Evolutionary conservation across 2,888 invertebrate species (phyloP), one percentile per base, ranked within the genome.

Genomic region (Phengaris arion): DNA sequence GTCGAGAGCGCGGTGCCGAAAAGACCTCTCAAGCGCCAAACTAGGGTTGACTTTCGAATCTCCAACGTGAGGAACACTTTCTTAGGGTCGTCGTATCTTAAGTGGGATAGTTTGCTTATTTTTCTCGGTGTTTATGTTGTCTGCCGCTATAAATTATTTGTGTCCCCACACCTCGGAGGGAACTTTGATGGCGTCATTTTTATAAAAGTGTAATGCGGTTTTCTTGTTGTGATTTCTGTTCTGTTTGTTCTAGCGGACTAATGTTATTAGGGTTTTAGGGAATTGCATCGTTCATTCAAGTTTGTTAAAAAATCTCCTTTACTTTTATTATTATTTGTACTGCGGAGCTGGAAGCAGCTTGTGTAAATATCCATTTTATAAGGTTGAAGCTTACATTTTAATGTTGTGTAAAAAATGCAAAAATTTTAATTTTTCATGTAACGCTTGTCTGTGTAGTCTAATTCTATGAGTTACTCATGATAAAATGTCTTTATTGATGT

Each of bases 101-200:
- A 91, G 88, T 89, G 87, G 89, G 89, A 87, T 90, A 90, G 90
- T 92, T 92, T 91, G 91, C 87, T 92, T 92, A 92, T 92, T 92
- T 91, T 92, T 91, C 89, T 86, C 86, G 84, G 84, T 86, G 88
- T 89, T 91, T 90, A 89, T 88, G 87, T 89, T 92, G 92, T 91
- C 91, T 89, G 89, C 83, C 83, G 88, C 84, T 83, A 92, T 92
- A 92, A 92, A 92, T 93, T 92, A 93, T 92, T 91, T 90, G 90
- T 84, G 82, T 85, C 90, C 89, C 90, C 85, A 90, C 92, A 92
- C 91, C 92, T 92, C 87, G 82, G 85, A 83, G 88, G 87, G 86
- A 82, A 83, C 83, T 81, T 80, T 80, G 83, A 92, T 91, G 88
- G 91, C 90, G 87, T 92, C 91, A 92, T 92, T 92, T 92, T 92